These are phyloP conservation scores for Drosophila formosana DNA, from an alignment of 2,888 invertebrate genomes.

Conservation along the genomic window DNA sequence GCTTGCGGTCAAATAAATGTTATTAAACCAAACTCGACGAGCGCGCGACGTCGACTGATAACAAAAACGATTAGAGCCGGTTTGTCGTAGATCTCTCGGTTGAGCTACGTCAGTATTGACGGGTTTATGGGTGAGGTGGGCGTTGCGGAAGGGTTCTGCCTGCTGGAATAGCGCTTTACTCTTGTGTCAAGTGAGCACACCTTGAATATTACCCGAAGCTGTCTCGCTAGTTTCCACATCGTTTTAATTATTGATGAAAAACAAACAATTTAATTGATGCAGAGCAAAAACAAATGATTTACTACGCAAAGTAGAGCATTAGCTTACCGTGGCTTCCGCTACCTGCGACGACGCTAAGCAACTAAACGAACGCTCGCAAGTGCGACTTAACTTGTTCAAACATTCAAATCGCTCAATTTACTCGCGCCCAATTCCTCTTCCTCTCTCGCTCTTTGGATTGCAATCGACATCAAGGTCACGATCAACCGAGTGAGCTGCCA, in stretches of 20 bases:
- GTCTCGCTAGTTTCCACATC: constrained; percentile 7
- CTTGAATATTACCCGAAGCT: not conserved
- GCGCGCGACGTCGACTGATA: constrained; percentile 61
- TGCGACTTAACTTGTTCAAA: constrained; percentile 32
- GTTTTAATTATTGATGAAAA: constrained; percentile 5
- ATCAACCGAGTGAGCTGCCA: not conserved
- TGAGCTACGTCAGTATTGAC: not conserved
- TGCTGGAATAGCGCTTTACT: not conserved
- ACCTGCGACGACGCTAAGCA: not conserved
- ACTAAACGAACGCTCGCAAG: constrained; percentile 28
- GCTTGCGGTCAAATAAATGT: constrained; percentile 72
- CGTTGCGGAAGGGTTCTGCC: not conserved
- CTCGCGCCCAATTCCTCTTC: constrained; percentile 24
- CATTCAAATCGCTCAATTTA: constrained; percentile 39
- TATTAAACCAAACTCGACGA: constrained; percentile 49
- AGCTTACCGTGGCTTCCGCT: constrained; percentile 3
- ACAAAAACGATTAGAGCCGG: constrained; percentile 39
- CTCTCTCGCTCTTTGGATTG: not conserved
- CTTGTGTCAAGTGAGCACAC: not conserved
- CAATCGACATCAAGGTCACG: no score
- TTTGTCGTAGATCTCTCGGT: constrained; percentile 15
- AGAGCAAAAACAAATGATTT: not conserved
- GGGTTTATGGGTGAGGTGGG: not conserved
- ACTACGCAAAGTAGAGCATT: not conserved
- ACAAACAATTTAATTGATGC: constrained; percentile 12